Conservation (phyloP, 2,113 vertebrate species). For the Thalassoma bifasciatum region DNA sequence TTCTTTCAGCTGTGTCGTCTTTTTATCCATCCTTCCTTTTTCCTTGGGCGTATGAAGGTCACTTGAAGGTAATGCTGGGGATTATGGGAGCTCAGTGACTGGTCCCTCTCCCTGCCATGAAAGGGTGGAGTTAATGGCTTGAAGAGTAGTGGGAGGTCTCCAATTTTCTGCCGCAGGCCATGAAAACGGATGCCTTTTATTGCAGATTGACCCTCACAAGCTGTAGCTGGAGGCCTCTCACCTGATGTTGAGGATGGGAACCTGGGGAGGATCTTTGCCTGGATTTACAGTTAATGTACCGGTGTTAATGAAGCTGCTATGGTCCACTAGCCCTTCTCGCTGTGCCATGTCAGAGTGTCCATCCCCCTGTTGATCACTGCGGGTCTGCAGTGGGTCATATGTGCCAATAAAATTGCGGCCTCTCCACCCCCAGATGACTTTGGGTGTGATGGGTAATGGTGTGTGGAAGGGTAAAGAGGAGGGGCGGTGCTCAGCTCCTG, state of each 20-base stretch:
- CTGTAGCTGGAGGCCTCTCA: conserved; percentile 66
- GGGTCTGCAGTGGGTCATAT: conserved; percentile 56
- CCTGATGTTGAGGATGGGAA: conserved; percentile 54
- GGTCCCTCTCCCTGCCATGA: conserved; percentile 73
- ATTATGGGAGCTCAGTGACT: conserved; percentile 80
- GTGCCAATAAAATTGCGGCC: conserved; percentile 46
- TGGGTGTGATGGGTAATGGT: conserved; percentile 42
- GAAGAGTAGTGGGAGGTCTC: conserved; percentile 81
- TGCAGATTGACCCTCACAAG: conserved; percentile 80
- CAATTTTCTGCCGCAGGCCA: conserved; percentile 70
- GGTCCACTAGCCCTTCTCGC: conserved; percentile 60
- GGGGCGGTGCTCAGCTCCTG: background rate
- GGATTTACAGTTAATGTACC: conserved; percentile 85
- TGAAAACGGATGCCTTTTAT: conserved; percentile 84
- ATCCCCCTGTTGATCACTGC: conserved; percentile 56
- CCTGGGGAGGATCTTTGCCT: conserved; percentile 53
- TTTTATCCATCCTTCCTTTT: conserved; percentile 63
- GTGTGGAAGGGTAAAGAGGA: conserved; percentile 13
- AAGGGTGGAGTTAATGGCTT: conserved; percentile 84
- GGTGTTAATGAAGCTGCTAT: conserved; percentile 79
- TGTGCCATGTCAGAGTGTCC: conserved; percentile 55
- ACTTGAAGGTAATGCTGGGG: conserved; percentile 79
- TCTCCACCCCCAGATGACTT: conserved; percentile 55
- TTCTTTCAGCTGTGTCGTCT: conserved; percentile 34
- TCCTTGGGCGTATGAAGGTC: conserved; percentile 77